Evolutionary conservation across 2,888 invertebrate species (phyloP), one percentile per base, ranked within the genome.

Genomic region (Cerastis leucographa): DNA sequence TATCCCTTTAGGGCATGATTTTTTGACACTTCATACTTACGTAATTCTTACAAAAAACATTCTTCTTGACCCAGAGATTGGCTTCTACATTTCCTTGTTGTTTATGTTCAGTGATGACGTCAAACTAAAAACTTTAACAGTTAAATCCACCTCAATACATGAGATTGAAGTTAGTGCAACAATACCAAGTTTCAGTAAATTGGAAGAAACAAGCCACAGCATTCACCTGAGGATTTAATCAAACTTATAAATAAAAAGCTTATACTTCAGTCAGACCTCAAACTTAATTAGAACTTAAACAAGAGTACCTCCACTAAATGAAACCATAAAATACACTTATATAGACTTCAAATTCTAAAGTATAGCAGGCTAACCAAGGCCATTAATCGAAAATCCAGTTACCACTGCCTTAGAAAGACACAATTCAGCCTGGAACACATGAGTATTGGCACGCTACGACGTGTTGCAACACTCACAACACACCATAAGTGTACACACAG

Each of bases 401-500:
- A n/a, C 11, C n/a, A 17, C 42, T 4, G n/a, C 14, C 25, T 73
- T 19, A 35, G 25, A 8, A 56, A 35, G 5, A 25, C 46, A 64
- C 40, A 76, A 61, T 68, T 75, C 19, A 61, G 22, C 7, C 35
- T 51, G 22, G 1, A 40, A 65, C 42, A 71, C 46, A 68, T 49
- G 25, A 25, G n/a, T 74, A 61, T 80, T 80, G 17, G 71, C 70
- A 75, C n/a, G 22, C 44, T 14, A 62, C 44, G 22, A 44, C 35
- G 49, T 61, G 71, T 74, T 69, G 42, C 67, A 67, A 59, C 61
- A 71, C 77, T 56, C 40, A 29, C 44, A 69, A 74, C 71, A 67
- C 44, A 42, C 72, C 72, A 56, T 79, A 78, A 87, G 86, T 89
- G 85, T 90, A 79, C 75, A 86, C 79, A 81, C 85, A 86, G 88